Conservation (phyloP, 1,140 invertebrate species). For the Conus betulinus region DNA sequence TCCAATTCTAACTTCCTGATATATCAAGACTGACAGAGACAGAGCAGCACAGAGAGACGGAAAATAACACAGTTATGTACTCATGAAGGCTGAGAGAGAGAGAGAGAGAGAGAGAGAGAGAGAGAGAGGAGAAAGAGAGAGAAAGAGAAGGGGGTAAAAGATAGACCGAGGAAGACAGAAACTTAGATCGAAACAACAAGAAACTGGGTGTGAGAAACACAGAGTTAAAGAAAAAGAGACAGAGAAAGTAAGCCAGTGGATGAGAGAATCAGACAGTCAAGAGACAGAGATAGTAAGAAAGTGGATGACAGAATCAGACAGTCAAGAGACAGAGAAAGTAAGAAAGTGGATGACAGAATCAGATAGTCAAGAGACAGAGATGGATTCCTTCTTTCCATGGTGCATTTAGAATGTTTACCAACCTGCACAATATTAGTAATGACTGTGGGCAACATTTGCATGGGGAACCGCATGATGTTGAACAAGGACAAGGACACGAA, state of each 20-base stretch:
- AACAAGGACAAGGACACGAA: too few relatives aligned
- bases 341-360: background rate
- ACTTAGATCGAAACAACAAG: background rate
- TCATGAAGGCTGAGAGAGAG: too few relatives aligned
- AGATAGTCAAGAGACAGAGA: too few relatives aligned
- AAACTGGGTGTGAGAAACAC: background rate
- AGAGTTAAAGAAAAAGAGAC: background rate
- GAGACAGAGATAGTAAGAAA: background rate
- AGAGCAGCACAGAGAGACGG: constrained; percentile 17
- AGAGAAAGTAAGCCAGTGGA: constrained; percentile 2
- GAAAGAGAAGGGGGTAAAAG: too few relatives aligned
- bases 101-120: constrained; percentile 37
- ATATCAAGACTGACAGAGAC: too few relatives aligned
- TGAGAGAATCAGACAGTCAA: too few relatives aligned
- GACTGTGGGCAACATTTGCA: constrained; percentile 79
- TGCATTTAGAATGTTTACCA: constrained; percentile 6
- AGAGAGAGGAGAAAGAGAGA: constrained; percentile 26
- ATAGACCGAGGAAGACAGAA: constrained; percentile 7
- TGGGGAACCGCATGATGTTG: constrained; percentile 96
- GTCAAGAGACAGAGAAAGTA: background rate
- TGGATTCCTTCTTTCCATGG: background rate
- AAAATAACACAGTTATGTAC: too few relatives aligned
- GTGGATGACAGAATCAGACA: background rate
- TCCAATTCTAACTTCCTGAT: too few relatives aligned
- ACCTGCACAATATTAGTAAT: constrained; percentile 75